These are phyloP conservation scores for Escarpia spicata DNA, from an alignment of 2,888 invertebrate species.

Conservation along the genomic window DNA sequence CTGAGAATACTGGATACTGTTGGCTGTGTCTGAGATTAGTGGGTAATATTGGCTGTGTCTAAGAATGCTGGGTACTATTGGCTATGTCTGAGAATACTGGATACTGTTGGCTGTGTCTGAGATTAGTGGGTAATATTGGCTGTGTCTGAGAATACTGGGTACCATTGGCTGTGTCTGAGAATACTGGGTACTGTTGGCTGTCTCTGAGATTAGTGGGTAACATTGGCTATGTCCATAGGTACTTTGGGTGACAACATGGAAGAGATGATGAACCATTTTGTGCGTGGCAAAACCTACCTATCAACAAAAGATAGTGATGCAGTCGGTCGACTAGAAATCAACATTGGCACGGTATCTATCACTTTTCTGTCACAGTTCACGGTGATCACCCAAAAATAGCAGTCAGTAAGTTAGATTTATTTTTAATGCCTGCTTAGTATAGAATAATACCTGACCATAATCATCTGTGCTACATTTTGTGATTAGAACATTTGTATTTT, in stretches of 20 bases:
- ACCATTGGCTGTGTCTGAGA: neutral
- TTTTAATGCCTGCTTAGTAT: too few relatives aligned
- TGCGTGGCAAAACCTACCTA: neutral
- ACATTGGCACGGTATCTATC: neutral
- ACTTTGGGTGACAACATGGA: constrained; percentile 23
- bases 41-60: neutral
- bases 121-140: neutral
- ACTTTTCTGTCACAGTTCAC: neutral
- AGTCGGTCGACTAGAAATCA: neutral
- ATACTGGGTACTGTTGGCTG: neutral
- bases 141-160: too few relatives aligned
- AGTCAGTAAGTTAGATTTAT: too few relatives aligned
- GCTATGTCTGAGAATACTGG: neutral
- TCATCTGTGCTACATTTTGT: neutral
- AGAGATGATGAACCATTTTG: constrained; percentile 22
- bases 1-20: neutral
- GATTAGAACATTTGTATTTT: neutral
- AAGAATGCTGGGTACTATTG: neutral
- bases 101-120: neutral
- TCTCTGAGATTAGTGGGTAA: neutral
- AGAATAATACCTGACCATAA: neutral
- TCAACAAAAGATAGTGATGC: constrained; percentile 16
- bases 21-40: neutral
- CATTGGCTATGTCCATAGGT: neutral
- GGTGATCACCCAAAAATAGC: neutral